A percentile compares a stretch with the other conserved stretches of the same genome.
These are phyloP conservation scores for Augiades crinisus DNA, from an alignment of 2,888 invertebrate species.

Conservation along the genomic window DNA sequence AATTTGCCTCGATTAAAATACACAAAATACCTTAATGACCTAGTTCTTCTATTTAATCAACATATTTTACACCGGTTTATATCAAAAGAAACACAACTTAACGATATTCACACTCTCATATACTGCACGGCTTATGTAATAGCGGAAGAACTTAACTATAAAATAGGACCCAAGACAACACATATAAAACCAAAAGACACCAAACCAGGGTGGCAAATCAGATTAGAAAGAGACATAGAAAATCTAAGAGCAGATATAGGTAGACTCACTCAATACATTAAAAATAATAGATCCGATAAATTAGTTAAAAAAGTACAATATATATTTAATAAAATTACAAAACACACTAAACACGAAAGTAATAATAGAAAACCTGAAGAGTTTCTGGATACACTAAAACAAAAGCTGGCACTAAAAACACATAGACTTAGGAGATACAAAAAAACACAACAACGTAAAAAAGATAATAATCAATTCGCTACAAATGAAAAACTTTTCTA, in stretches of 20 bases:
- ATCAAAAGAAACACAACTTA: neutral
- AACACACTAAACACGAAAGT: conserved; percentile 28
- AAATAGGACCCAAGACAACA: conserved; percentile 5
- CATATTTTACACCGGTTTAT: neutral
- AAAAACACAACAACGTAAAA: conserved; percentile 28
- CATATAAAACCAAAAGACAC: no score
- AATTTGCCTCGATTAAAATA: no score
- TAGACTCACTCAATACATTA: conserved; percentile 30
- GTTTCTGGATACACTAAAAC: conserved; percentile 33
- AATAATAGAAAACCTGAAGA: conserved; percentile 30
- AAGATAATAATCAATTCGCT: conserved; percentile 28
- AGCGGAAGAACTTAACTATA: conserved; percentile 25
- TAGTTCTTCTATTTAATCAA: neutral
- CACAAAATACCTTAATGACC: neutral
- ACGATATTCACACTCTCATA: conserved; percentile 28
- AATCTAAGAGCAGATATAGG: conserved; percentile 30
- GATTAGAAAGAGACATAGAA: conserved; percentile 29
- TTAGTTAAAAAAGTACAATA: conserved; percentile 24
- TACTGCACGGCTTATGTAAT: conserved; percentile 29
- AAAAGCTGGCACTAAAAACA: conserved; percentile 29
- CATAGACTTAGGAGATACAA: conserved; percentile 30
- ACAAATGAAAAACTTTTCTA: conserved; percentile 31
- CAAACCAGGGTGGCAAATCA: conserved; percentile 30
- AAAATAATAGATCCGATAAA: conserved; percentile 29
- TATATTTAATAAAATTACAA: conserved; percentile 19